phyloP scores from a whole-genome alignment of 2,113 vertebrate genomes.

The Cryptomyrus ogoouensis region DNA sequence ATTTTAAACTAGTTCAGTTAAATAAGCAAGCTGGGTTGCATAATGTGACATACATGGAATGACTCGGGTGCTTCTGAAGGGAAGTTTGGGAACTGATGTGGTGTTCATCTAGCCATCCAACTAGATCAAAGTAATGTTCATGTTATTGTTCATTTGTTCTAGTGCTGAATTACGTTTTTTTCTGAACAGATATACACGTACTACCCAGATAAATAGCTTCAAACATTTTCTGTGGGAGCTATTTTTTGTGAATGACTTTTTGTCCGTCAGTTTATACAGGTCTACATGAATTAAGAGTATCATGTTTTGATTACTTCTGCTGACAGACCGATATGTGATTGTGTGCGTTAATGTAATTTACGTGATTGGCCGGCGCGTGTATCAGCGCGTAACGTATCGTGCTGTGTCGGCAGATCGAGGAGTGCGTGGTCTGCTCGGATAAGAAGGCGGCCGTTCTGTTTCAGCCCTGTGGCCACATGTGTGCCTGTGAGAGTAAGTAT shows the following conservation, averaged over 20 bases:
- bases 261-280: background rate
- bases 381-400: background rate
- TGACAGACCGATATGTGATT: background rate
- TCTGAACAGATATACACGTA: background rate
- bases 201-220: background rate
- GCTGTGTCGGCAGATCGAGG: constrained; percentile 76
- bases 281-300: background rate
- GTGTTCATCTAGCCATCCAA: background rate
- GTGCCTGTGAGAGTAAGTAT: constrained; percentile 98
- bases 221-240: background rate
- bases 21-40: background rate
- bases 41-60: background rate
- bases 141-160: background rate
- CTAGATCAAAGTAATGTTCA: background rate
- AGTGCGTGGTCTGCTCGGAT: constrained; percentile 97
- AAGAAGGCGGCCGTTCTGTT: constrained; percentile 98
- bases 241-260: background rate
- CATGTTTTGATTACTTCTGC: background rate
- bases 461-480: constrained; percentile 98
- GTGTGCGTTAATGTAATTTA: background rate
- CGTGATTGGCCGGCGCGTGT: background rate
- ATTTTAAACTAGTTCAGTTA: background rate
- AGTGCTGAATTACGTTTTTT: background rate
- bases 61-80: background rate
- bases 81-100: background rate